Percentiles rank a stretch among this genome's conserved stretches.
Conservation (phyloP, 2,113 vertebrate genomes). For the Gymnarchus niloticus region DNA sequence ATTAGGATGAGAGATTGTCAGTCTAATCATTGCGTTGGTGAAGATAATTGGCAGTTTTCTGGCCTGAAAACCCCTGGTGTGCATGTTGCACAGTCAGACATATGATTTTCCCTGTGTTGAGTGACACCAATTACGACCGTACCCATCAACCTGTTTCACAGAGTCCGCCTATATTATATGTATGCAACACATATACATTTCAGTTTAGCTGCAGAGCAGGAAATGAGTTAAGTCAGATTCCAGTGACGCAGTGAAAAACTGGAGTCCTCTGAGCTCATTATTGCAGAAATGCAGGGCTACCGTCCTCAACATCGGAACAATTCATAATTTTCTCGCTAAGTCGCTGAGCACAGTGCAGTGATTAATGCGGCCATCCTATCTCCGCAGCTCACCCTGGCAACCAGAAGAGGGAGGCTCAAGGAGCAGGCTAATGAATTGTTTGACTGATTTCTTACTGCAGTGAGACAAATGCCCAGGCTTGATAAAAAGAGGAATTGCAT, state of each 20-base stretch:
- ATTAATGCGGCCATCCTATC: slow-evolving; percentile 14
- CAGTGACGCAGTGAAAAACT: neutral
- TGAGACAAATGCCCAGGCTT: neutral
- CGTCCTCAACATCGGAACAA: neutral
- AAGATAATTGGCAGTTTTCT: neutral
- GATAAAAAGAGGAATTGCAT: neutral
- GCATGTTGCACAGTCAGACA: neutral
- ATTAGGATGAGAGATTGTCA: neutral
- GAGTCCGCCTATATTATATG: neutral
- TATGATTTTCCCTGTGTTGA: neutral
- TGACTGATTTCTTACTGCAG: neutral
- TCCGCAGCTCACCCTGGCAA: neutral
- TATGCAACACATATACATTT: no score
- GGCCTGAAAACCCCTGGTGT: neutral
- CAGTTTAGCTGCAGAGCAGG: neutral
- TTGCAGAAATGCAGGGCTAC: neutral
- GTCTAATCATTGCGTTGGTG: neutral
- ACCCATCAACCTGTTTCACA: neutral
- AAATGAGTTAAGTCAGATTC: neutral
- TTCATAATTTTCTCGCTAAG: slow-evolving; percentile 17
- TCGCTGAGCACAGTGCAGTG: neutral
- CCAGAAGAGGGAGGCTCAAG: neutral
- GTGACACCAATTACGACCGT: neutral
- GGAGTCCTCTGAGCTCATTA: neutral
- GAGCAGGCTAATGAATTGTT: slow-evolving; percentile 22